phyloP scores from a whole-genome alignment of 2,797 vertebrate species.

The Acipenser transmontanus region DNA sequence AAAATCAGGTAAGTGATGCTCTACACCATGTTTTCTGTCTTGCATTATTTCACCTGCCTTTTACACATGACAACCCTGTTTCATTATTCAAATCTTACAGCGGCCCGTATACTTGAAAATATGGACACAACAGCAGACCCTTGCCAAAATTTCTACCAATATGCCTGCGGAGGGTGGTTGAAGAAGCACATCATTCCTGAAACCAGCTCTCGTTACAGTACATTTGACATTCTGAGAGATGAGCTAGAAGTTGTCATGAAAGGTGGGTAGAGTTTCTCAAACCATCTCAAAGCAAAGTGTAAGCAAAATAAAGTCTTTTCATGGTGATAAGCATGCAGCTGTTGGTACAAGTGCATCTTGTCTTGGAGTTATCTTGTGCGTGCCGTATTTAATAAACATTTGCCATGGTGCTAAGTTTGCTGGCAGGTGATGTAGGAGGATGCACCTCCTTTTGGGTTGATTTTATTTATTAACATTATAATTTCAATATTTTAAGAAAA shows the following conservation, averaged over 20 bases:
- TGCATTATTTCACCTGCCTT: background rate
- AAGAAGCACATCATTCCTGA: conserved; percentile 90
- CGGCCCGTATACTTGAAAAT: conserved; percentile 84
- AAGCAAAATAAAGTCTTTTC: too few species aligned
- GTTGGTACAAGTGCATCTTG: too few species aligned
- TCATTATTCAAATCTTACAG: conserved; percentile 46
- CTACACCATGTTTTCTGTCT: background rate
- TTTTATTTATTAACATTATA: too few species aligned
- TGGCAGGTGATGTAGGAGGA: too few species aligned
- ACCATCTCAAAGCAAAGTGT: conserved; percentile 5
- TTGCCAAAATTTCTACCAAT: conserved; percentile 87
- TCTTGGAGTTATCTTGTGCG: too few species aligned
- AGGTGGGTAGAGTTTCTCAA: conserved; percentile 62
- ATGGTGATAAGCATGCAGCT: too few species aligned
- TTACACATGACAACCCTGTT: conserved; percentile 1
- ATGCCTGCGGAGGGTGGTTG: conserved; percentile 89
- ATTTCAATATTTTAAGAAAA: too few species aligned
- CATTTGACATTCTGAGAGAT: conserved; percentile 87
- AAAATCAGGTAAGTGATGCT: conserved; percentile 75
- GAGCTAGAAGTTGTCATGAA: conserved; percentile 86
- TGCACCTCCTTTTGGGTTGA: too few species aligned
- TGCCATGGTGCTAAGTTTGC: too few species aligned
- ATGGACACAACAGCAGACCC: conserved; percentile 77
- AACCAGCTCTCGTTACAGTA: conserved; percentile 86
- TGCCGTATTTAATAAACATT: too few species aligned